A percentile compares a stretch with the other conserved stretches of the same genome.
Evolutionary conservation across 2,113 vertebrate genomes (phyloP).

Genomic region (Tautogolabrus adspersus): DNA sequence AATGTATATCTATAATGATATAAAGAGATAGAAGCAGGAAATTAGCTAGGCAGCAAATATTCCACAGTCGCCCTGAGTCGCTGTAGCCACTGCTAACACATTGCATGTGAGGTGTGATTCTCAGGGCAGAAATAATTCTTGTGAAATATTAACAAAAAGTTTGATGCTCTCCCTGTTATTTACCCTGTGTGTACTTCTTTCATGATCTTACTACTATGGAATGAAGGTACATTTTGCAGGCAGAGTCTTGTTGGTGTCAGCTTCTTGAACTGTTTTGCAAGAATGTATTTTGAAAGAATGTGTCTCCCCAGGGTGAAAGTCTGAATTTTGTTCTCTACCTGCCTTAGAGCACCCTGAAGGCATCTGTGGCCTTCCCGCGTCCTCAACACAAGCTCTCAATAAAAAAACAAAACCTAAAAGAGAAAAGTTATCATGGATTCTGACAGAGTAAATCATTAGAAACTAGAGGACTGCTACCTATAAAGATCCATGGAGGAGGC

Average conservation of each 20-base stretch:
- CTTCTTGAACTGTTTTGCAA: constrained; percentile 14
- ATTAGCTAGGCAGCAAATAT: background rate
- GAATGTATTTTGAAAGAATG: constrained; percentile 21
- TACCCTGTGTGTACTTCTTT: background rate
- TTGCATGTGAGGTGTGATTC: constrained; percentile 16
- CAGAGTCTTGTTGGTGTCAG: constrained; percentile 19
- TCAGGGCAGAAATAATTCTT: constrained; percentile 9
- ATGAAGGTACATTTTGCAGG: constrained; percentile 20
- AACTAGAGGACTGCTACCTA: background rate
- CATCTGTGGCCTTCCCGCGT: constrained; percentile 20
- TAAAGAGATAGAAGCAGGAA: constrained; percentile 1
- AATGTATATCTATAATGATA: background rate
- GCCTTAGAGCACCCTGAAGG: constrained; percentile 31
- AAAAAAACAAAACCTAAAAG: constrained; percentile 6
- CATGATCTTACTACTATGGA: background rate
- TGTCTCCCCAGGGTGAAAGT: background rate
- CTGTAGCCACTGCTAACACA: background rate
- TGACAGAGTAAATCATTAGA: constrained; percentile 8
- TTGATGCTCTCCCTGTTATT: constrained; percentile 26
- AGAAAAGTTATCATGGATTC: background rate
- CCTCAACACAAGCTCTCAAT: constrained; percentile 10
- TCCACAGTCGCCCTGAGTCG: background rate
- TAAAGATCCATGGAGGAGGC: background rate
- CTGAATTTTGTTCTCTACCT: constrained; percentile 10
- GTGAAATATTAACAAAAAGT: constrained; percentile 47